Base-by-base conservation (phyloP, 2,888 invertebrate genomes). In the Parnassius smintheus region DNA sequence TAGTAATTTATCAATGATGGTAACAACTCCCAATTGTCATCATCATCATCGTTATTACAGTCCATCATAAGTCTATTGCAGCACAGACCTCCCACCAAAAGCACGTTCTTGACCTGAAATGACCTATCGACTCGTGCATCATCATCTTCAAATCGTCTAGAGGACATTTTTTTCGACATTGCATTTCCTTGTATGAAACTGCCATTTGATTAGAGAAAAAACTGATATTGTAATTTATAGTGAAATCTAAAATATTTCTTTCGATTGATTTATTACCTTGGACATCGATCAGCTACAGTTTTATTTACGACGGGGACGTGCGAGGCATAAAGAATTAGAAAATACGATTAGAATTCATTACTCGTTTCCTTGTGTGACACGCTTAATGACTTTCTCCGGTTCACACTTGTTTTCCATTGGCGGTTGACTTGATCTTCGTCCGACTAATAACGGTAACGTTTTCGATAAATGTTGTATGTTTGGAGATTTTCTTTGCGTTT, bases 311-410 rank as follows among this genome's bases (percentile, higher is more conserved):
- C 53, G 13, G 46, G 59, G 49, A 64, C 57, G 55, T 61, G 55
- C 52, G 67, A 53, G 65, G 73, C 71, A 76, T 76, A 69, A 70
- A 68, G 76, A 77, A 73, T 74, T 18, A 69, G 71, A 71, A 72
- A 68, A 70, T 64, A 49, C 69, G 13, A 78, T 86, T 82, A 76
- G 73, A 78, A 86, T 85, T 82, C 85, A 69, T 69, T 71, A 13
- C 74, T 73, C 76, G 82, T 76, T 60, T 7, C 70, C 72, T 71
- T 70, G 70, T 70, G 78, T 76, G 85, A 80, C 85, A 83, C 85
- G 84, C 81, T 82, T 87, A 88, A 88, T 89, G 88, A 86, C 90
- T 90, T 91, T 91, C 90, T 86, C 89, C 83, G 81, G 71, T 73
- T 78, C 70, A 71, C 72, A 71, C 71, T 75, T 75, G 80, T 75